Evolutionary conservation across 2,113 vertebrate species (phyloP).

Genomic region (Malurus melanocephalus): DNA sequence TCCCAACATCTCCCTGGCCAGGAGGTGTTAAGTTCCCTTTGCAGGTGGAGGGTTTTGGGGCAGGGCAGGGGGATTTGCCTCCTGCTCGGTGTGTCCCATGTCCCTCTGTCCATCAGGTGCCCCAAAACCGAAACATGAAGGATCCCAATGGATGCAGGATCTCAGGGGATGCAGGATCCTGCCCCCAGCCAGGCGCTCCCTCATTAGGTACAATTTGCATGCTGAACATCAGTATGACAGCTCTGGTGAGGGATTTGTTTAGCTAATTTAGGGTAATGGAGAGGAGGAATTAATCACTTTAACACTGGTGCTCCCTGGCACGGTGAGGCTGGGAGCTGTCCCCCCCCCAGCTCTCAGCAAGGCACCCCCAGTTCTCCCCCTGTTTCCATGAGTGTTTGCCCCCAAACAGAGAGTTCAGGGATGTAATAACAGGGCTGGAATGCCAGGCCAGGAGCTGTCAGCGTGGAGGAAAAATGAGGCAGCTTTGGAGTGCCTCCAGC

Average conservation of each 20-base stretch:
- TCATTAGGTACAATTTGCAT: constrained; percentile 73
- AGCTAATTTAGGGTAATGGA: constrained; percentile 72
- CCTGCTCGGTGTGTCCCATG: not conserved
- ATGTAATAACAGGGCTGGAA: not conserved
- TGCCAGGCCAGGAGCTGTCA: constrained; percentile 6
- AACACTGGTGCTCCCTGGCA: constrained; percentile 22
- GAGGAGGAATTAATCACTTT: constrained; percentile 69
- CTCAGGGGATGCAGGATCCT: constrained; percentile 6
- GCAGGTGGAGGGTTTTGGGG: not conserved
- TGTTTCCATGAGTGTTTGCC: not conserved
- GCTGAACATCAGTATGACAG: constrained; percentile 67
- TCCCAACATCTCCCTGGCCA: not conserved
- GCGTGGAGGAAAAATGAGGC: not conserved
- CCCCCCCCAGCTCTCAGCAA: not conserved
- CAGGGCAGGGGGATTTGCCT: not conserved
- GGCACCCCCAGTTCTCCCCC: not conserved
- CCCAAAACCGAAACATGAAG: not conserved
- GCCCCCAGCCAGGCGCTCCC: constrained; percentile 12
- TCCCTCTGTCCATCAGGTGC: not conserved
- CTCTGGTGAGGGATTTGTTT: constrained; percentile 69
- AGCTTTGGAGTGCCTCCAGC: not conserved
- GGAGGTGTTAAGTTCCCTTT: not conserved
- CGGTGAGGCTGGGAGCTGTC: not conserved
- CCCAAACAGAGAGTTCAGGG: not conserved
- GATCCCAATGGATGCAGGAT: not conserved